Base-by-base conservation (phyloP, 2,113 vertebrate species). In the Jacana jacana region DNA sequence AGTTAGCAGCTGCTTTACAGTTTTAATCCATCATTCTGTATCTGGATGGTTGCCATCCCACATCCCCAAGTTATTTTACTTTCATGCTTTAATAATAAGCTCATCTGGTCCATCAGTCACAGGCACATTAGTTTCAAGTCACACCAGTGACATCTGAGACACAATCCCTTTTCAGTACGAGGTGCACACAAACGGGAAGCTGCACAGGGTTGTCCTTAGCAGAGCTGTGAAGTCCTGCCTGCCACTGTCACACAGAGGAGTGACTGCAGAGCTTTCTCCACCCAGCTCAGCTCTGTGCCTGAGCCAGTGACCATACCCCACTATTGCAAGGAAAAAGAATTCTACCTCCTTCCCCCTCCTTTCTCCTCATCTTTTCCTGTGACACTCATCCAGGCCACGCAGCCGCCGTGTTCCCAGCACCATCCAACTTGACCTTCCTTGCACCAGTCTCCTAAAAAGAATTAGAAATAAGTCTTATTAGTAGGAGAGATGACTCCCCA, bases 1-100 rank as follows among this genome's bases (percentile, higher is more conserved):
- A 66, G 54, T 91, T 58, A 86, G 27, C 79, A 94, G 76, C 40
- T 52, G 7, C 37, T 93, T 24, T 66, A 17, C 4, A 4, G 75
- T 82, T 95, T 70, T 84, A 91, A 57, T 89, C 42, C 79, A 68
- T 89, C n/a, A 28, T 63, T 93, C 86, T 80, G 7, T 63, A 46
- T 64, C 58, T 77, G 63, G 51, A 46, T 89, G 92, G 71, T 68
- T 88, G 83, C 65, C 42, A 37, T 86, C 90, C 64, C 60, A 49
- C 70, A 51, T 91, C 54, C 91, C 60, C 27, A 76, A 16, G 11
- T 89, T 96, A 68, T 13, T 90, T 95, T 88, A 68, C 46, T 83
- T 86, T 64, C 30, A 30, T 93, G 55, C 54, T 83, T 93, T 52
- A 79, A 42, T 86, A 54, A 57, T 72, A 76, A 80, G 40, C 42